Evolutionary conservation across 2,113 vertebrate genomes (phyloP).

Genomic region (Chloropsis hardwickii): DNA sequence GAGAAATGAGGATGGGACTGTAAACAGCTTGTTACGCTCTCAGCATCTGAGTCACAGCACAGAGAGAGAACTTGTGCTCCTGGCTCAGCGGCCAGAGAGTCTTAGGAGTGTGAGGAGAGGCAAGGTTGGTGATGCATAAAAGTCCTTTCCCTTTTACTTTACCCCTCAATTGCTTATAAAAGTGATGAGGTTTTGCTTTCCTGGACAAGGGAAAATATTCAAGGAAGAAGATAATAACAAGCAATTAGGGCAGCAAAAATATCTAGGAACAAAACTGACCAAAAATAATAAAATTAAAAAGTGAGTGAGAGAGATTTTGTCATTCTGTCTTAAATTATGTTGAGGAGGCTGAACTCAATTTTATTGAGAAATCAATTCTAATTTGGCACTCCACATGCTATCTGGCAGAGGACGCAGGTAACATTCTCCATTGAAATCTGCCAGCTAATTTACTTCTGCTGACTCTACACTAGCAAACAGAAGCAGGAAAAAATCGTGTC

Average conservation of each 20-base stretch:
- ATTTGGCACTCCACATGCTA: slow-evolving; percentile 71
- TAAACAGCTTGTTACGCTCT: slow-evolving; percentile 30
- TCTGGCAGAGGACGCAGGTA: slow-evolving; percentile 69
- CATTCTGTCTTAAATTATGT: slow-evolving; percentile 69
- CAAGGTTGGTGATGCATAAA: not conserved
- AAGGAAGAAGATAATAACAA: slow-evolving; percentile 37
- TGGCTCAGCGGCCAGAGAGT: not conserved
- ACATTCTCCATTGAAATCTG: slow-evolving; percentile 69
- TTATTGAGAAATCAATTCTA: slow-evolving; percentile 82
- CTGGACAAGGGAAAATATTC: slow-evolving; percentile 34
- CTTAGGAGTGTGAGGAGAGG: not conserved
- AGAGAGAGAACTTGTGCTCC: not conserved
- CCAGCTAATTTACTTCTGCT: slow-evolving; percentile 71
- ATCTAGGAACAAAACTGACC: slow-evolving; percentile 66
- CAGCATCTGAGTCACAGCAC: slow-evolving; percentile 9
- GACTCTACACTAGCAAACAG: slow-evolving; percentile 62
- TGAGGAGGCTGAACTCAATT: slow-evolving; percentile 73
- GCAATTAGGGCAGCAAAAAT: slow-evolving; percentile 49
- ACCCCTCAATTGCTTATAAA: not conserved
- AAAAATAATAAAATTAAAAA: slow-evolving; percentile 69
- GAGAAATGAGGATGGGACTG: slow-evolving; percentile 23
- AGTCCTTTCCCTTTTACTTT: not conserved
- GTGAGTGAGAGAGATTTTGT: slow-evolving; percentile 63
- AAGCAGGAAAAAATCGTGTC: slow-evolving; percentile 23
- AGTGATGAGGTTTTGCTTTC: slow-evolving; percentile 9